Evolutionary conservation across 2,888 invertebrate genomes (phyloP).

Genomic region (Rhagonycha lutea): DNA sequence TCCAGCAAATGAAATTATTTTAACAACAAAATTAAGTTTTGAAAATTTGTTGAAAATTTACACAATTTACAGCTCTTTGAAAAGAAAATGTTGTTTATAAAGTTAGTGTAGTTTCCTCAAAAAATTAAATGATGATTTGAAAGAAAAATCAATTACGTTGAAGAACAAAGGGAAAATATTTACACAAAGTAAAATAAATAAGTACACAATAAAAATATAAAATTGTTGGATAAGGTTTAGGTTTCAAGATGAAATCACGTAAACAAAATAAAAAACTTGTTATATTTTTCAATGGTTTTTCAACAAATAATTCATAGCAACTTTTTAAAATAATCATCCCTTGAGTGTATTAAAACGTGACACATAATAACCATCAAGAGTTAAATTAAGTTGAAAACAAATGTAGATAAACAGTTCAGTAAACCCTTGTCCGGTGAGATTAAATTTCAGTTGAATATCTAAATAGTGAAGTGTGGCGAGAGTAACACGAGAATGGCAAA

Average conservation of each 20-base stretch:
- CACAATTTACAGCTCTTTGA: neutral
- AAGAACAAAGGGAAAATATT: neutral
- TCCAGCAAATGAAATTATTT: no score
- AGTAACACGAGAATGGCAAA: neutral
- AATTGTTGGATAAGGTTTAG: neutral
- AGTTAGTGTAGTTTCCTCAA: neutral
- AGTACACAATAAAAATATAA: neutral
- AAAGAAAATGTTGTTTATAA: neutral
- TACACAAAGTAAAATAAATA: neutral
- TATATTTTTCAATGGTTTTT: neutral
- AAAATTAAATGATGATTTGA: neutral
- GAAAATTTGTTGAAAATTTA: no score
- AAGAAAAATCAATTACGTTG: neutral
- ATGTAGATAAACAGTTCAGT: constrained; percentile 12
- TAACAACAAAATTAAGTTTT: no score
- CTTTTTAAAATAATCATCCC: neutral
- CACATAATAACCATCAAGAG: constrained; percentile 7
- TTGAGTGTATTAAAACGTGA: constrained; percentile 2
- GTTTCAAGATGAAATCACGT: neutral
- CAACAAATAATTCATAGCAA: neutral
- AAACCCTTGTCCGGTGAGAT: constrained; percentile 12
- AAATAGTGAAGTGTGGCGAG: neutral
- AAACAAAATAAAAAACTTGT: neutral
- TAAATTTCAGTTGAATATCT: constrained; percentile 7
- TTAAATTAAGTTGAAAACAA: constrained; percentile 16